Percentiles rank a stretch among this genome's conserved stretches.
Evolutionary conservation across 2,797 vertebrate genomes (phyloP).

Genomic region (Sebastes oblongus): DNA sequence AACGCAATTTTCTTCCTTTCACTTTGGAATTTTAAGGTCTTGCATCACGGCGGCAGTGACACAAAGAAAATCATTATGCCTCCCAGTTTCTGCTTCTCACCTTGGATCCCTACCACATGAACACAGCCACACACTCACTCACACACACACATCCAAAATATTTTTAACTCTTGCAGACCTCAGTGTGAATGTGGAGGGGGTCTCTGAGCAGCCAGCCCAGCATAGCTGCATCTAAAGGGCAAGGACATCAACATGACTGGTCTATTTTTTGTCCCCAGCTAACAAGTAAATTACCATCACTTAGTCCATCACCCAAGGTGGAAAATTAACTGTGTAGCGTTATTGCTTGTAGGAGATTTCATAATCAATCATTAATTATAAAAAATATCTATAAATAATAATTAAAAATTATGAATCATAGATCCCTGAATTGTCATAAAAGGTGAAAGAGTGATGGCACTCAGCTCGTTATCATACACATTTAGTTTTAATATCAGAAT

Average conservation of each 20-base stretch:
- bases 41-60: conserved; percentile 37
- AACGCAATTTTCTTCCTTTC: conserved; percentile 32
- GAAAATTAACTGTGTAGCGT: too few relatives aligned
- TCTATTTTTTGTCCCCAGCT: conserved; percentile 56
- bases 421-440: too few relatives aligned
- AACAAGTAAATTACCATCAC: conserved; percentile 56
- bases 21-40: conserved; percentile 31
- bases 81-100: conserved; percentile 31
- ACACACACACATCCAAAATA: conserved; percentile 3
- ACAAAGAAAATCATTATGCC: conserved; percentile 65
- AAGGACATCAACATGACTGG: conserved; percentile 39
- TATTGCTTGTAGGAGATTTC: too few relatives aligned
- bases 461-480: too few relatives aligned
- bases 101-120: conserved; percentile 18
- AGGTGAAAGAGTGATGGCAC: too few relatives aligned
- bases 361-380: too few relatives aligned
- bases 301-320: conserved; percentile 31
- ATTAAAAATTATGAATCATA: too few relatives aligned
- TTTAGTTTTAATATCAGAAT: too few relatives aligned
- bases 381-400: too few relatives aligned
- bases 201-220: not conserved
- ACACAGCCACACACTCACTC: conserved; percentile 9
- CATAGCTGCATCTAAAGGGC: conserved; percentile 45
- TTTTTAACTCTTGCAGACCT: conserved; percentile 34
- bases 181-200: not conserved